phyloP scores from a whole-genome alignment of 2,797 vertebrate genomes.

The Tauraco hartlaubi region DNA sequence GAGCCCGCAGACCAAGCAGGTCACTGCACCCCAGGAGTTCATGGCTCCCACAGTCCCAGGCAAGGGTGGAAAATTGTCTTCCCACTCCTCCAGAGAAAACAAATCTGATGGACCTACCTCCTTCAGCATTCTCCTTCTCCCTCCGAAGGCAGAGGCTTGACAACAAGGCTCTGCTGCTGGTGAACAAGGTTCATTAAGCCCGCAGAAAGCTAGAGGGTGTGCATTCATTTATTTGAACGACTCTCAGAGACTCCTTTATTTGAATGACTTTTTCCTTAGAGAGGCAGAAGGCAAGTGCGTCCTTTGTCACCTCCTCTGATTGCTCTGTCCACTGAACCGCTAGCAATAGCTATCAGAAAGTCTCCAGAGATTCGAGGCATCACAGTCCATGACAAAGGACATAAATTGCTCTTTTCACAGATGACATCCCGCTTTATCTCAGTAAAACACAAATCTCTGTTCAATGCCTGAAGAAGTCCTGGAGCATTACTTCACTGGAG shows the following conservation, averaged over 20 bases:
- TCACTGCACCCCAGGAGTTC: neutral
- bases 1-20: constrained; percentile 22
- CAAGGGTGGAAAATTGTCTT: constrained; percentile 5
- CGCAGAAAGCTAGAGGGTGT: constrained; percentile 58
- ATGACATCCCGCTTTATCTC: constrained; percentile 63
- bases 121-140: neutral
- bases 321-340: constrained; percentile 62
- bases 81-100: neutral
- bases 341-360: constrained; percentile 63
- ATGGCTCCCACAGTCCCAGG: neutral
- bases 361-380: constrained; percentile 52
- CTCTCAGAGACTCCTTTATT: constrained; percentile 58
- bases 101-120: neutral
- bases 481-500: constrained; percentile 9
- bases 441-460: constrained; percentile 58
- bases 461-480: constrained; percentile 49
- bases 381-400: constrained; percentile 64
- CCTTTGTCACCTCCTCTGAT: constrained; percentile 73
- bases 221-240: constrained; percentile 71
- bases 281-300: constrained; percentile 67
- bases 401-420: constrained; percentile 72
- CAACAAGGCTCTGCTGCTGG: constrained; percentile 32
- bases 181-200: constrained; percentile 65
- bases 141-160: neutral
- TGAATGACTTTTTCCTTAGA: constrained; percentile 65